Evolutionary conservation across 2,113 vertebrate species (phyloP).

Genomic region (Procavia capensis): DNA sequence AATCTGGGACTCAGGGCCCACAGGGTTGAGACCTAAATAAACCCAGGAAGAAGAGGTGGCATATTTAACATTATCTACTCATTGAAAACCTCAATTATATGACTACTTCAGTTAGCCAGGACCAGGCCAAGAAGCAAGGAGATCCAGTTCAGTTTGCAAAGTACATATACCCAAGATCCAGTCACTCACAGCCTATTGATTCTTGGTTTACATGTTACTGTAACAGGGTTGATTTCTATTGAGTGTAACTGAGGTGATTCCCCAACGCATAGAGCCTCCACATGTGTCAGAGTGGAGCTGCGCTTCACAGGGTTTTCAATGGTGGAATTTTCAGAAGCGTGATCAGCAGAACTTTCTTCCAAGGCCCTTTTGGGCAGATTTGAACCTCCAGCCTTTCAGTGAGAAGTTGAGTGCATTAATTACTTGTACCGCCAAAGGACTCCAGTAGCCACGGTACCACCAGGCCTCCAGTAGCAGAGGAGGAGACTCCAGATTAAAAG

Average conservation of each 20-base stretch:
- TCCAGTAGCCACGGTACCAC: too few relatives aligned
- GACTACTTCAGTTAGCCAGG: not conserved
- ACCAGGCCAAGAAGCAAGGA: not conserved
- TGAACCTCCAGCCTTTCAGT: not conserved
- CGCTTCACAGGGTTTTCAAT: not conserved
- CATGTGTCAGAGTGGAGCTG: not conserved
- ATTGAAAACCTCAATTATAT: not conserved
- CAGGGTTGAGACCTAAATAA: slow-evolving; percentile 67
- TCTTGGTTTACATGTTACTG: not conserved
- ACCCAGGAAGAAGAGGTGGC: not conserved
- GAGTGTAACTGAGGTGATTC: not conserved
- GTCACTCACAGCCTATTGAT: not conserved
- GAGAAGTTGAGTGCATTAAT: not conserved
- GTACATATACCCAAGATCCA: too few relatives aligned
- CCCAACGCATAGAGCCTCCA: not conserved
- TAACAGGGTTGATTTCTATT: not conserved
- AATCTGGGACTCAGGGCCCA: slow-evolving; percentile 78
- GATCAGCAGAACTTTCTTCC: not conserved
- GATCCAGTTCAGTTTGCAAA: accelerated
- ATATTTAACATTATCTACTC: not conserved
- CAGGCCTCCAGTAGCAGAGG: not conserved
- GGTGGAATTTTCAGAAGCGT: not conserved
- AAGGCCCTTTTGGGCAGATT: not conserved
- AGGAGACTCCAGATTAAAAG: not conserved
- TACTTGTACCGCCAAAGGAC: not conserved